Conservation (phyloP, 1,140 invertebrate species). For the Neomicropteryx cornuta region DNA sequence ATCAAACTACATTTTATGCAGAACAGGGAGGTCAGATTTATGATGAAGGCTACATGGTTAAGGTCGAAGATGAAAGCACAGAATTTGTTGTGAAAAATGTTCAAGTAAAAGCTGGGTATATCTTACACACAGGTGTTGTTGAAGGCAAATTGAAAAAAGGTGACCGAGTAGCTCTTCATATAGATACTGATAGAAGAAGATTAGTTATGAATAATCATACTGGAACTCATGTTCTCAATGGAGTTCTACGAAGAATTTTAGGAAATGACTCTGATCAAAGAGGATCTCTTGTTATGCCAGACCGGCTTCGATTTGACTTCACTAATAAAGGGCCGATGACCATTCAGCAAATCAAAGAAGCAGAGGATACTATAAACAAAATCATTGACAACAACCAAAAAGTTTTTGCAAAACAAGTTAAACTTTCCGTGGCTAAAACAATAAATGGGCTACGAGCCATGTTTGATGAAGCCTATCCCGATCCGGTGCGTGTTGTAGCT, state of each 20-base stretch:
- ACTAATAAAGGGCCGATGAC: slow-evolving; percentile 90
- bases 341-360: slow-evolving; percentile 71
- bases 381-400: slow-evolving; percentile 69
- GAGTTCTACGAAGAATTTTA: slow-evolving; percentile 81
- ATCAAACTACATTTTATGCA: slow-evolving; percentile 92
- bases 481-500: slow-evolving; percentile 94
- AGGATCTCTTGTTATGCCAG: slow-evolving; percentile 96
- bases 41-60: slow-evolving; percentile 92
- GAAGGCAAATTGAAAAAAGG: slow-evolving; percentile 80
- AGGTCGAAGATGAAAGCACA: slow-evolving; percentile 73
- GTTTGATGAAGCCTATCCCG: slow-evolving; percentile 97
- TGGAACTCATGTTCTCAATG: slow-evolving; percentile 95
- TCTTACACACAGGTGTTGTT: slow-evolving; percentile 83
- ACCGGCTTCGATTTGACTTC: slow-evolving; percentile 94
- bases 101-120: slow-evolving; percentile 92
- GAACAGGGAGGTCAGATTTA: slow-evolving; percentile 98
- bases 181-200: slow-evolving; percentile 75
- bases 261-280: slow-evolving; percentile 89
- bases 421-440: slow-evolving; percentile 74
- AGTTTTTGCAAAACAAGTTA: slow-evolving; percentile 87
- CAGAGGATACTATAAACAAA: slow-evolving; percentile 69
- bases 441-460: slow-evolving; percentile 94
- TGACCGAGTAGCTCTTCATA: slow-evolving; percentile 70
- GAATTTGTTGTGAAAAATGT: slow-evolving; percentile 93
- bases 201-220: slow-evolving; percentile 99